A percentile compares a stretch with the other conserved stretches of the same genome.
These are phyloP conservation scores for Philaethria dido DNA, from an alignment of 2,888 invertebrate genomes.

Conservation along the genomic window DNA sequence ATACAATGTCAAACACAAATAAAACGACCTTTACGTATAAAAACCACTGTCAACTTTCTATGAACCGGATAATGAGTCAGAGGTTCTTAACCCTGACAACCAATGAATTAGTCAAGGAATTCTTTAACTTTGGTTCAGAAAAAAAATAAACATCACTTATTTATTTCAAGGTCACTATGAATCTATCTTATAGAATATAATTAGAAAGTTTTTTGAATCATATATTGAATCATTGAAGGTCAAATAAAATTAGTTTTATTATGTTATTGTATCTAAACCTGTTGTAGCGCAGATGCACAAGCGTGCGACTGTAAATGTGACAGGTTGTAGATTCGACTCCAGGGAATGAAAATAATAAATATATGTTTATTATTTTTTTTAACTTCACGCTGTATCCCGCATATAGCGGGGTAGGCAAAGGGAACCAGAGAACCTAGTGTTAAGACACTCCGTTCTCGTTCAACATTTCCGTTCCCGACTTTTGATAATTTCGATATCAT, in stretches of 20 bases:
- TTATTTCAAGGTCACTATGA: not conserved
- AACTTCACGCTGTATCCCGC: no score
- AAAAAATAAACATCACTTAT: not conserved
- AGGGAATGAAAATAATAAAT: no score
- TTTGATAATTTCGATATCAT: no score
- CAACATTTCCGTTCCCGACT: no score
- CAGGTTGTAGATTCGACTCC: no score
- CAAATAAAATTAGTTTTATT: not conserved
- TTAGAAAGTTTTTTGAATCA: not conserved
- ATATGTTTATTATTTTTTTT: no score
- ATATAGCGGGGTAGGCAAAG: no score
- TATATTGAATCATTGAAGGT: not conserved
- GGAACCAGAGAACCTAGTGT: no score
- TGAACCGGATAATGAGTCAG: constrained; percentile 31
- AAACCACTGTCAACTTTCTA: constrained; percentile 17
- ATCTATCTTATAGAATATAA: no score
- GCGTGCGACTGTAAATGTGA: no score
- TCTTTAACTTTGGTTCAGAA: not conserved
- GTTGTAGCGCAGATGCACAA: no score
- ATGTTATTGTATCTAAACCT: not conserved
- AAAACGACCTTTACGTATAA: constrained; percentile 9
- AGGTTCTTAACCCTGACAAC: constrained; percentile 29
- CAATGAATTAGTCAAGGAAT: constrained; percentile 21
- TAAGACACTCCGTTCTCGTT: no score
- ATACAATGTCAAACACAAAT: not conserved